Percentiles rank a stretch among this genome's conserved stretches.
Conservation (phyloP, 2,113 vertebrate species). For the Forbesichthys papilliferus region DNA sequence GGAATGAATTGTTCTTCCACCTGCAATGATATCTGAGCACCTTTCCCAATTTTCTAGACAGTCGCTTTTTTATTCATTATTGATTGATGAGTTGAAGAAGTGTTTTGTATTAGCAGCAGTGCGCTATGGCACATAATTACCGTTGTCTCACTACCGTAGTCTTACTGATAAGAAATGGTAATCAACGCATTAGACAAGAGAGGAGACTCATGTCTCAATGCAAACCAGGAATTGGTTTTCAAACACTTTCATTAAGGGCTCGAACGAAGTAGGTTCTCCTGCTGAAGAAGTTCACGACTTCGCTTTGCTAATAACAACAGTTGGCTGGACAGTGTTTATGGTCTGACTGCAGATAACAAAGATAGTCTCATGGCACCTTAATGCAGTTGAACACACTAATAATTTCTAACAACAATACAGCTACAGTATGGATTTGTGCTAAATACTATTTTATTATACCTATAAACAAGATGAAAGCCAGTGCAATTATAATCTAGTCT, state of each 20-base stretch:
- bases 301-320: conserved; percentile 30
- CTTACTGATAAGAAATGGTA: conserved; percentile 48
- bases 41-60: conserved; percentile 34
- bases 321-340: not conserved
- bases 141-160: conserved; percentile 39
- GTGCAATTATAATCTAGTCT: too few relatives aligned
- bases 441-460: not conserved
- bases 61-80: conserved; percentile 54
- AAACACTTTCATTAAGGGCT: conserved; percentile 48
- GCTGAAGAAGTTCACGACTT: conserved; percentile 31
- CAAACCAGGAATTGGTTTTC: conserved; percentile 46
- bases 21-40: conserved; percentile 28
- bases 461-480: not conserved
- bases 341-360: conserved; percentile 15
- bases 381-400: too few relatives aligned
- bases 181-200: conserved; percentile 48
- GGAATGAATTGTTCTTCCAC: conserved; percentile 29
- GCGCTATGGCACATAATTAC: conserved; percentile 53
- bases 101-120: conserved; percentile 41
- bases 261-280: conserved; percentile 45
- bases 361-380: too few relatives aligned
- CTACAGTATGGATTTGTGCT: too few relatives aligned
- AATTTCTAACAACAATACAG: too few relatives aligned
- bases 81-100: conserved; percentile 51
- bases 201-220: conserved; percentile 43